Evolutionary conservation across 2,888 invertebrate species (phyloP), one percentile per base, ranked within the genome.

Genomic region (Anoplius nigerrimus): DNA sequence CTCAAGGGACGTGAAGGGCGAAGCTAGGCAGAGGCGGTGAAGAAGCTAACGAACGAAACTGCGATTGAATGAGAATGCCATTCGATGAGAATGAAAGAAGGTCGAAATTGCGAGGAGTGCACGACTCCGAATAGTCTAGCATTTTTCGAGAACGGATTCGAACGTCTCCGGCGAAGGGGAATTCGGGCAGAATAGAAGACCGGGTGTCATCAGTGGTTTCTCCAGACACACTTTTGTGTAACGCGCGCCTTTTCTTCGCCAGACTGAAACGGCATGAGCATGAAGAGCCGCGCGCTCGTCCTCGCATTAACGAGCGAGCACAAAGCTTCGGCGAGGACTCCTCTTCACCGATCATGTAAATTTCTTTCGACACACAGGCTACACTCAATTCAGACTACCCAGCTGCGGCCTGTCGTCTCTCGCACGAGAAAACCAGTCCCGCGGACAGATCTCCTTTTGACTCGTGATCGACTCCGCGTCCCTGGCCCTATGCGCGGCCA

Each of bases 321-420:
- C 34, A 48, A 46, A 55, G 45, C 46, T 27, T 21, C 55, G 18
- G n/a, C 48, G 16, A 34, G 43, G 54, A 22, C 24, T 55, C 42
- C 11, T 46, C 18, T 20, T 53, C n/a, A 18, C 61, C n/a, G 53
- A 24, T 57, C 63, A 63, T 63, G 56, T 22, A 63, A 63, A 63
- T 63, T 56, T 56, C 20, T 42, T 57, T 63, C 51, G 56, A 51
- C 57, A 52, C 57, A 52, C 56, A 48, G 48, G 57, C 53, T 56
- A 60, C 51, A 54, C 53, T 55, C 66, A 42, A 69, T 69, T 69
- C 34, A 60, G 60, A 66, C 59, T 51, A 56, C 45, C 18, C 45
- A 46, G 34, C 53, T 54, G 21, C 51, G 22, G 53, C 42, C 27
- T 48, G 18, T 45, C 57, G 54, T 53, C 43, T 21, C 11, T 56